Evolutionary conservation across 1,140 invertebrate genomes (phyloP), one percentile per base, ranked within the genome.

Genomic region (Ostrea edulis): DNA sequence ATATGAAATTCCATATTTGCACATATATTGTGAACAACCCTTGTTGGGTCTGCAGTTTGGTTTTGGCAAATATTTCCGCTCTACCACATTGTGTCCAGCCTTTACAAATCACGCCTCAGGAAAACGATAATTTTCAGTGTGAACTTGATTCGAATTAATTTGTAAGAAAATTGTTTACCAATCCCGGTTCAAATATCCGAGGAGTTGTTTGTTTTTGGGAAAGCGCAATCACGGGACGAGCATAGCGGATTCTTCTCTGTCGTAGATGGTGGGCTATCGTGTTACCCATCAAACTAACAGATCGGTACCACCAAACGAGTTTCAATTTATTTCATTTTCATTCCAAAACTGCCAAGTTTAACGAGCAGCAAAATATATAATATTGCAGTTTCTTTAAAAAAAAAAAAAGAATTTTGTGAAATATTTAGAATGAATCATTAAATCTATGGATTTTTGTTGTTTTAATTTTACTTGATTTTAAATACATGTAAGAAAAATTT

Each of bases 41-140:
- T 77, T 77, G 68, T 77, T 35, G 11, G 68, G 25, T 77, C 68
- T 77, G 68, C 68, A 89, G 86, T 89, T 89, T 89, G 85, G 65
- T 86, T 82, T 71, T 71, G 85, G 25, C 85, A 89, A 89, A 86
- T 89, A 89, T 65, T 86, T 86, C 85, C 88, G 68, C 22, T 86
- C 62, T 51, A 84, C 20, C 62, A 58, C 35, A 52, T 82, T 84
- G 62, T 82, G 68, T 54, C 82, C 52, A 83, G 82, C 25, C 62
- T 29, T 68, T 62, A 77, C 25, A 77, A 84, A 84, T 35, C 62
- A 87, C 82, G 82, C 53, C 82, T n/a, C 82, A 71, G 82, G 82
- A 87, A 87, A 77, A 84, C 53, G 51, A 25, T 83, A 22, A 53
- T 52, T 83, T 83, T 52, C 82, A n/a, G 82, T 7, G 82, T 22